phyloP scores from a whole-genome alignment of 2,797 vertebrate genomes.

The Poeciliopsis gracilis region DNA sequence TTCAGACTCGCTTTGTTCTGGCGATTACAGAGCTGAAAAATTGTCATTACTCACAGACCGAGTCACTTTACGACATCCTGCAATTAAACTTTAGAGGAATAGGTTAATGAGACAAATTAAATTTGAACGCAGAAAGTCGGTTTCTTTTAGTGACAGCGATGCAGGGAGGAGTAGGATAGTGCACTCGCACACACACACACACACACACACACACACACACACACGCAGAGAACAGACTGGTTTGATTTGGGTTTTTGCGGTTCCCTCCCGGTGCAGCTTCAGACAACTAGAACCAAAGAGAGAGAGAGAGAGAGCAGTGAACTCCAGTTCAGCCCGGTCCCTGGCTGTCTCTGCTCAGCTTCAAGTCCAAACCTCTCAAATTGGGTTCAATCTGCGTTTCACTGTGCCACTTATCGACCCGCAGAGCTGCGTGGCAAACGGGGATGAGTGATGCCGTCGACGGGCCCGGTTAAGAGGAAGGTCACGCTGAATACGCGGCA shows the following conservation, averaged over 20 bases:
- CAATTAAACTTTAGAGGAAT: conserved; percentile 79
- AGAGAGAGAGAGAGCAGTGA: conserved; percentile 51
- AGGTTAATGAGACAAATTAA: conserved; percentile 80
- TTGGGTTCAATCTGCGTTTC: conserved; percentile 80
- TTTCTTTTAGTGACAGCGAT: conserved; percentile 73
- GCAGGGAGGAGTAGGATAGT: conserved; percentile 51
- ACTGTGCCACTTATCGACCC: conserved; percentile 77
- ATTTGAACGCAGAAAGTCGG: conserved; percentile 70
- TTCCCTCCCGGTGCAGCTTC: conserved; percentile 62
- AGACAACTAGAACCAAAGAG: conserved; percentile 54
- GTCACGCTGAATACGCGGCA: conserved; percentile 59
- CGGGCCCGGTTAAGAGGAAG: conserved; percentile 67
- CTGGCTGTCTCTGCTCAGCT: conserved; percentile 70
- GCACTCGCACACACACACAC: conserved; percentile 39
- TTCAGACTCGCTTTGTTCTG: conserved; percentile 72
- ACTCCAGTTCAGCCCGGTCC: conserved; percentile 61
- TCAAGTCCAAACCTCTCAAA: conserved; percentile 74
- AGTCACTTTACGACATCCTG: conserved; percentile 83
- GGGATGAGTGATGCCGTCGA: conserved; percentile 70
- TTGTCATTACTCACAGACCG: conserved; percentile 80
- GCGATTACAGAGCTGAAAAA: conserved; percentile 69
- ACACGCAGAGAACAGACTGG: conserved; percentile 68
- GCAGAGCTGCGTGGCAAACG: conserved; percentile 71
- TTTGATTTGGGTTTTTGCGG: conserved; percentile 76
- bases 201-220: conserved; percentile 50